phyloP scores from a whole-genome alignment of 2,113 vertebrate species.

The Egretta garzetta region DNA sequence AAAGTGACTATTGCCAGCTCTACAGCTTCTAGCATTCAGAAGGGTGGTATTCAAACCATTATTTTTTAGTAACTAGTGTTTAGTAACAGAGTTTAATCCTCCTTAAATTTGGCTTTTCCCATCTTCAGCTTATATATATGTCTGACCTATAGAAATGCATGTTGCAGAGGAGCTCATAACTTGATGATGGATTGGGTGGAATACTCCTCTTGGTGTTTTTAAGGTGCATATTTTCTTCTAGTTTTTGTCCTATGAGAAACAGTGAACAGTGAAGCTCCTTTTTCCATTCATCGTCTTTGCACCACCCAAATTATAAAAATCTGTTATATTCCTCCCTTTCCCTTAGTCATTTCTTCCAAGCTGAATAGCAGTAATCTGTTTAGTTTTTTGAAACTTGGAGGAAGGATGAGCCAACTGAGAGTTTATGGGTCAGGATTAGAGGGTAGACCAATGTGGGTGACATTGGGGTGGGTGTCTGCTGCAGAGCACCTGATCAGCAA shows the following conservation, averaged over 20 bases:
- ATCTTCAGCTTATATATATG: not conserved
- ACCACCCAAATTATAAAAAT: not conserved
- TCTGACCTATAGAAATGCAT: not conserved
- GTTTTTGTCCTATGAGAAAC: not conserved
- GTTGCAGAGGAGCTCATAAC: not conserved
- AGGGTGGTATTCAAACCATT: not conserved
- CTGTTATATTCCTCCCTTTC: not conserved
- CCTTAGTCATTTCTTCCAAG: not conserved
- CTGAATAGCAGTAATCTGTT: not conserved
- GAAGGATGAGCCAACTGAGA: not conserved
- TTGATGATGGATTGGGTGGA: not conserved
- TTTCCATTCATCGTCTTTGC: not conserved
- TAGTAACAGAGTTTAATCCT: not conserved
- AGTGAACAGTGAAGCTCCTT: not conserved
- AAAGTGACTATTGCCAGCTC: not conserved
- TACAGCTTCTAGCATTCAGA: not conserved
- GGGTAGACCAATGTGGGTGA: not conserved
- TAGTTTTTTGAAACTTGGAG: not conserved
- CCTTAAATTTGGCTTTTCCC: not conserved
- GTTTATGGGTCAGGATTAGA: not conserved
- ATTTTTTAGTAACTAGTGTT: not conserved
- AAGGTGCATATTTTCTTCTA: not conserved
- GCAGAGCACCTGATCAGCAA: not conserved
- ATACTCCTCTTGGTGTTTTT: not conserved
- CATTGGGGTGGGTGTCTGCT: not conserved